A percentile compares a stretch with the other conserved stretches of the same genome.
Conservation (phyloP, 2,797 vertebrate species). For the Spinus olivaceus region DNA sequence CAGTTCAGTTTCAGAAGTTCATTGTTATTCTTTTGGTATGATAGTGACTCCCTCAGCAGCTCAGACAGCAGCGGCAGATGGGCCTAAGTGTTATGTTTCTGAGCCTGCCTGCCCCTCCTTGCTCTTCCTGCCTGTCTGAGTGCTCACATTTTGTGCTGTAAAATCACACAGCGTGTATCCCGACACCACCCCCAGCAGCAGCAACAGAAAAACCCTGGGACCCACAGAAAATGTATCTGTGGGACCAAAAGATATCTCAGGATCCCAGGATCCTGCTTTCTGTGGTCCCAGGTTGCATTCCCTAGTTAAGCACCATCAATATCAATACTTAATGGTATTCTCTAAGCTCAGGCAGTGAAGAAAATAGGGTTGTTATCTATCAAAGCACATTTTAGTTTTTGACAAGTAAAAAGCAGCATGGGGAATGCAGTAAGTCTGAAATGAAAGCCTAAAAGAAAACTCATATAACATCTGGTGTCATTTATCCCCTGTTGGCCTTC, state of each 20-base stretch:
- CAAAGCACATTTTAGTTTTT: conserved; percentile 83
- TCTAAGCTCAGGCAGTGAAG: conserved; percentile 78
- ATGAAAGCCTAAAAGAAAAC: conserved; percentile 82
- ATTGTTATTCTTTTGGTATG: conserved; percentile 8
- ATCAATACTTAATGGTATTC: conserved; percentile 81
- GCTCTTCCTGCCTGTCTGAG: neutral
- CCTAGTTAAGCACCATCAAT: conserved; percentile 79
- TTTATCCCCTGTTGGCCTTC: conserved; percentile 82
- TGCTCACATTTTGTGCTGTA: conserved; percentile 10
- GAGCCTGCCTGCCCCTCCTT: neutral
- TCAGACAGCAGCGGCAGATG: conserved; percentile 60
- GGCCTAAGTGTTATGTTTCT: conserved; percentile 44
- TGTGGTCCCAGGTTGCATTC: conserved; percentile 71
- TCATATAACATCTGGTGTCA: conserved; percentile 83
- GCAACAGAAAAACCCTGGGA: conserved; percentile 37
- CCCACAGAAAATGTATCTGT: neutral
- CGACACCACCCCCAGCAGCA: neutral
- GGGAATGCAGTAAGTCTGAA: conserved; percentile 79
- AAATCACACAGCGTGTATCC: conserved; percentile 51
- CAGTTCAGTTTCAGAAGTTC: conserved; percentile 36
- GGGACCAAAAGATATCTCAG: conserved; percentile 37
- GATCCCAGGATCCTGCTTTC: conserved; percentile 66
- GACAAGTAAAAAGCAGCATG: conserved; percentile 81
- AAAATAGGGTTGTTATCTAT: conserved; percentile 83
- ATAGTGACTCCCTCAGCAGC: conserved; percentile 40